phyloP scores from a whole-genome alignment of 2,113 vertebrate species.

The Cephalopholis sonnerati region DNA sequence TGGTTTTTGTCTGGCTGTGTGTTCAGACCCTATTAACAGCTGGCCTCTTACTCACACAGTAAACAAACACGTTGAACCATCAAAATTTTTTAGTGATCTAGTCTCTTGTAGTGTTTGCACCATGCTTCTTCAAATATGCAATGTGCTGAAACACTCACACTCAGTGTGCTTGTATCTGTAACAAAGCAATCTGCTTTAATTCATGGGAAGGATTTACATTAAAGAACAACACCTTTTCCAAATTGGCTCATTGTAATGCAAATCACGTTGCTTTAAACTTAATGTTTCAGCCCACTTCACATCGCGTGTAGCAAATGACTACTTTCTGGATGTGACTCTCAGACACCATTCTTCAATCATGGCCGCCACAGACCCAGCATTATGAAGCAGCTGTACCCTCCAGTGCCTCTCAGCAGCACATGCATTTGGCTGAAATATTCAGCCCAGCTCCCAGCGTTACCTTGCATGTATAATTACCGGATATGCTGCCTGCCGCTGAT shows the following conservation, averaged over 20 bases:
- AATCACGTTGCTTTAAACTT: conserved; percentile 41
- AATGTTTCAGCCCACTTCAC: conserved; percentile 44
- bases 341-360: conserved; percentile 63
- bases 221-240: conserved; percentile 31
- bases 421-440: conserved; percentile 82
- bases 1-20: conserved; percentile 62
- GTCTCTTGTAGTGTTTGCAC: conserved; percentile 59
- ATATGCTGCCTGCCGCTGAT: conserved; percentile 88
- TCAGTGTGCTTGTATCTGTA: conserved; percentile 35
- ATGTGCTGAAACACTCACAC: conserved; percentile 35
- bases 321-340: conserved; percentile 50
- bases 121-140: conserved; percentile 40
- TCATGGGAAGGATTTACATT: conserved; percentile 43
- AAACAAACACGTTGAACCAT: conserved; percentile 76
- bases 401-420: conserved; percentile 75
- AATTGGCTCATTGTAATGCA: conserved; percentile 46
- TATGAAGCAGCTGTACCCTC: conserved; percentile 75
- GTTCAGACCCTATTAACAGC: conserved; percentile 77
- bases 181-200: conserved; percentile 44
- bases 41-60: conserved; percentile 78
- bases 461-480: conserved; percentile 88
- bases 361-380: conserved; percentile 58
- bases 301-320: conserved; percentile 3
- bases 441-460: conserved; percentile 80
- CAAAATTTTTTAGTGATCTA: conserved; percentile 55